These are phyloP conservation scores for Meloidogyne chitwoodi DNA, from an alignment of 1,140 invertebrate species.

Conservation along the genomic window DNA sequence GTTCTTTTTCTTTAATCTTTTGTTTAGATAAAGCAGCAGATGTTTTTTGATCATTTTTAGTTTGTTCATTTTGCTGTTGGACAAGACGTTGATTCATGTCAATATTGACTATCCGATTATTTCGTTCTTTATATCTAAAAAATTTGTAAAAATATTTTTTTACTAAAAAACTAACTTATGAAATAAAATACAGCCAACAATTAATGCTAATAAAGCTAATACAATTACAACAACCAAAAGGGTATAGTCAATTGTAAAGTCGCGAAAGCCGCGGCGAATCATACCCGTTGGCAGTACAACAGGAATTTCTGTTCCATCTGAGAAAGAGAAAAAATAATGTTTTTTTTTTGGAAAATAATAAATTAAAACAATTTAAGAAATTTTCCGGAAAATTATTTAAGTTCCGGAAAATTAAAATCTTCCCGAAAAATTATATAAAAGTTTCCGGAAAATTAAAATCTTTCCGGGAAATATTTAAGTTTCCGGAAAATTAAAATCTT, in stretches of 20 bases:
- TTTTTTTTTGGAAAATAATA: neutral
- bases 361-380: neutral
- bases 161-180: constrained; percentile 2
- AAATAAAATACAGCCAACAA: constrained; percentile 12
- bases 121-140: constrained; percentile 8
- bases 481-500: too few relatives aligned
- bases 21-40: neutral
- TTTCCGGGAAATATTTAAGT: neutral
- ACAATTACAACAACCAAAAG: constrained; percentile 10
- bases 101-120: constrained; percentile 8
- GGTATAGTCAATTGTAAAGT: constrained; percentile 21
- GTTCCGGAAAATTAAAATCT: neutral
- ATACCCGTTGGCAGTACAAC: constrained; percentile 2
- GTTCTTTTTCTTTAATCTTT: neutral
- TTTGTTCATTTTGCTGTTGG: neutral
- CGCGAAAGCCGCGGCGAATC: constrained; percentile 13
- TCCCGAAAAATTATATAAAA: too few relatives aligned
- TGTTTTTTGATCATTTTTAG: neutral
- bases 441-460: neutral
- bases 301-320: constrained; percentile 12
- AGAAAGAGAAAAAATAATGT: neutral
- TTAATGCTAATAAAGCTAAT: constrained; percentile 4
- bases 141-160: neutral
- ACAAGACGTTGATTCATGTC: constrained; percentile 19
- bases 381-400: neutral